phyloP scores from a whole-genome alignment of 2,797 vertebrate species.

The Tinamus major region DNA sequence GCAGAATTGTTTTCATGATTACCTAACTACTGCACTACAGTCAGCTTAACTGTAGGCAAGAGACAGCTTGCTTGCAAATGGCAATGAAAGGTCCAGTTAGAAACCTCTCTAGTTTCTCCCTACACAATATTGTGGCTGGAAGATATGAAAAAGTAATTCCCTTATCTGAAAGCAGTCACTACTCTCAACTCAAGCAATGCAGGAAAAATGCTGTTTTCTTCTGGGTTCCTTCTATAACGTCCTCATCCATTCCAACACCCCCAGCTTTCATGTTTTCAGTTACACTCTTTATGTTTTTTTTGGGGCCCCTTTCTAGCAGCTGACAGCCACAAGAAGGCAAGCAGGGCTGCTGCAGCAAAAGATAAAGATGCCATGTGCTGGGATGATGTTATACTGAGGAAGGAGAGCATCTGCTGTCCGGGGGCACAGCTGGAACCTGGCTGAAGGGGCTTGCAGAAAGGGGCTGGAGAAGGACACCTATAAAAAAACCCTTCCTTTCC shows the following conservation, averaged over 20 bases:
- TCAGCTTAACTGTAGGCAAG: background rate
- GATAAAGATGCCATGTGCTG: background rate
- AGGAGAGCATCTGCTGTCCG: background rate
- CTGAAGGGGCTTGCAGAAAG: background rate
- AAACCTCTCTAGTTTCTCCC: background rate
- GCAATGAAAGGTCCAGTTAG: background rate
- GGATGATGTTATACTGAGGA: background rate
- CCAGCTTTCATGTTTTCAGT: background rate
- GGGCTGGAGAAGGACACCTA: background rate
- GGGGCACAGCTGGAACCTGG: background rate
- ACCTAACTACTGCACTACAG: background rate
- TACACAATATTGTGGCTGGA: fast-evolving
- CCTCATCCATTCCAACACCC: background rate
- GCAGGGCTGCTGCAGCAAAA: background rate
- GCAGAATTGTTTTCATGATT: background rate
- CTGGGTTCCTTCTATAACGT: background rate
- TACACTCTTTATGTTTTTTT: background rate
- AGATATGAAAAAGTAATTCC: fast-evolving
- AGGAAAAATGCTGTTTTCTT: background rate
- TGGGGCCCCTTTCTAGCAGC: background rate
- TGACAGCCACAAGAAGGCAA: background rate
- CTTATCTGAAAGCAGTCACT: background rate
- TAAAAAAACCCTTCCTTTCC: background rate
- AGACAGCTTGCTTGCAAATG: background rate
- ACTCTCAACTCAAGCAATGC: background rate